These are phyloP conservation scores for Apteryx owenii DNA, from an alignment of 2,113 vertebrate genomes.

Conservation along the genomic window DNA sequence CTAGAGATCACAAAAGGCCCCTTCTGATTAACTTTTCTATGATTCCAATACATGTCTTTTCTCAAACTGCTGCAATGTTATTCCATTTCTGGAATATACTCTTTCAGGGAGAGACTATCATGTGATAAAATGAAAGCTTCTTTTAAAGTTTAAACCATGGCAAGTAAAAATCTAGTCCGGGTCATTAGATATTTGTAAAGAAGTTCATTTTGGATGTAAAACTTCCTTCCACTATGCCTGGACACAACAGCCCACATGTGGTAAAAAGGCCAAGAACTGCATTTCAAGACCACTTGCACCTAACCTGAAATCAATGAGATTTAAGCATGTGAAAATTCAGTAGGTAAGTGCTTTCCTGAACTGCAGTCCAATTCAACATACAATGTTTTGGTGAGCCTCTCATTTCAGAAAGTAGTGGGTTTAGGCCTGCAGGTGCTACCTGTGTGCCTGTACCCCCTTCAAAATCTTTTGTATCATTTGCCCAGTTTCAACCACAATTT, in stretches of 20 bases:
- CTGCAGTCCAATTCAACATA: neutral
- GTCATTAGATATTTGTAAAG: neutral
- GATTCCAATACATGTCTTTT: neutral
- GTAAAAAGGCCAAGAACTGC: neutral
- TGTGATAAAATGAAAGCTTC: neutral
- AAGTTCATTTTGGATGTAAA: rapidly evolving
- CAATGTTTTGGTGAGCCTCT: neutral
- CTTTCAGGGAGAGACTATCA: neutral
- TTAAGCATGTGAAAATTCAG: neutral
- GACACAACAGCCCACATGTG: rapidly evolving
- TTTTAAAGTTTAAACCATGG: neutral
- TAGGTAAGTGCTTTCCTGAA: neutral
- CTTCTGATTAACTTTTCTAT: neutral
- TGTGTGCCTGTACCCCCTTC: too few species aligned
- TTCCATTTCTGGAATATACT: neutral
- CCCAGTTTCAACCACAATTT: neutral
- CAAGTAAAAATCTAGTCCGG: neutral
- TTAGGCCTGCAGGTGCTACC: too few species aligned
- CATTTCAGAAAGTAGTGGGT: neutral
- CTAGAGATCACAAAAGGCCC: rapidly evolving
- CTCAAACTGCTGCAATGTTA: neutral
- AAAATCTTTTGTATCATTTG: neutral
- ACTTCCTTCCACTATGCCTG: neutral
- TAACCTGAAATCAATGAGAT: neutral
- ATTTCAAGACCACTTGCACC: neutral